Conservation (phyloP, 2,797 vertebrate genomes). For the Lacerta agilis region DNA sequence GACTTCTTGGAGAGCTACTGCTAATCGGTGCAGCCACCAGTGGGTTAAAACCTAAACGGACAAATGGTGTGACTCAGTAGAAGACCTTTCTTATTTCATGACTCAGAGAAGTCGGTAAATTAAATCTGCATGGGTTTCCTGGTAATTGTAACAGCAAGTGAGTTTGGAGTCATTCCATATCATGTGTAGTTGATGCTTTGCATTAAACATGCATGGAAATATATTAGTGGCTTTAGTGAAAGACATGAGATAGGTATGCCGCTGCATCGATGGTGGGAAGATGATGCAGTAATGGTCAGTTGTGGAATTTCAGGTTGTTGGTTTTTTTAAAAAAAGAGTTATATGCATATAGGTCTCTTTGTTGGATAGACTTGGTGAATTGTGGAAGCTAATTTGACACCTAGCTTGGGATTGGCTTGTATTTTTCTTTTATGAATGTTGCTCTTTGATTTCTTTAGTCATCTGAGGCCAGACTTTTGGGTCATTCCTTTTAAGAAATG, state of each 20-base stretch:
- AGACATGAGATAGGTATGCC: constrained; percentile 6
- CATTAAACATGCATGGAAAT: constrained; percentile 31
- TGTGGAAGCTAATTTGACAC: not conserved
- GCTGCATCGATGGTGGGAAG: not conserved
- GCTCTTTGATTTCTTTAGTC: not conserved
- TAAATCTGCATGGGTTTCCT: constrained; percentile 22
- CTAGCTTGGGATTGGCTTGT: not conserved
- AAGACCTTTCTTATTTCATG: not conserved
- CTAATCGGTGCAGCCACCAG: not conserved
- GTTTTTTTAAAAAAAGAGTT: not conserved
- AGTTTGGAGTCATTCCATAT: constrained; percentile 25
- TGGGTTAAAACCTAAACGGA: not conserved
- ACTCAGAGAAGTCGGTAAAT: constrained; percentile 8
- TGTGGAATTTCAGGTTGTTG: too few relatives aligned
- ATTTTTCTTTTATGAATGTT: not conserved
- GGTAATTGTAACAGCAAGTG: not conserved
- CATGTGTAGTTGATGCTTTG: constrained; percentile 15
- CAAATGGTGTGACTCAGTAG: not conserved
- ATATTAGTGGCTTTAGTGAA: constrained; percentile 14
- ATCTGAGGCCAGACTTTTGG: not conserved
- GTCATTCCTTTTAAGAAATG: not conserved
- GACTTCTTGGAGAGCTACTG: not conserved
- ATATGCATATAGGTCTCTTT: not conserved
- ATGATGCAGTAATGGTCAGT: not conserved
- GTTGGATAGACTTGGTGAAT: too few relatives aligned